phyloP scores from a whole-genome alignment of 2,888 invertebrate species.

The Odontothrips loti region DNA sequence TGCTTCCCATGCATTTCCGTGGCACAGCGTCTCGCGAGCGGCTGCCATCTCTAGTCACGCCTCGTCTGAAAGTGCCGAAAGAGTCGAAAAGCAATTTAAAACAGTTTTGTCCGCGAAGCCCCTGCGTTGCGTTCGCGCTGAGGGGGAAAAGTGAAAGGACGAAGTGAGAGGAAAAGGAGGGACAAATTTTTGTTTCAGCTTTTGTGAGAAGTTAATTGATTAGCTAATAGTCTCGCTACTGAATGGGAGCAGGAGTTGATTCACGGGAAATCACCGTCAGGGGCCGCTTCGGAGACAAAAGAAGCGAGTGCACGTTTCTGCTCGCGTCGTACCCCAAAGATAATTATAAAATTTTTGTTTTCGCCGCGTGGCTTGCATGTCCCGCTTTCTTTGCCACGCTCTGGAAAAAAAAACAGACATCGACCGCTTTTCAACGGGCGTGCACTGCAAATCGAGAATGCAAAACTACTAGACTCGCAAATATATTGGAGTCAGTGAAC shows the following conservation, averaged over 20 bases:
- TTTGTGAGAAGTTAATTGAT: conserved; percentile 14
- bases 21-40: neutral
- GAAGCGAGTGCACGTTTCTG: no score
- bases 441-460: no score
- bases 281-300: neutral
- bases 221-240: neutral
- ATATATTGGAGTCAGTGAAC: no score
- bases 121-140: no score
- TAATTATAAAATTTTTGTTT: no score
- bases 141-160: no score
- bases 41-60: neutral
- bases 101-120: neutral
- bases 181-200: conserved; percentile 11
- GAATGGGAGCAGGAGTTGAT: neutral
- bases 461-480: no score
- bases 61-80: neutral
- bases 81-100: neutral
- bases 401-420: no score
- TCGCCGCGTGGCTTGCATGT: no score
- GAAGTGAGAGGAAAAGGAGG: neutral
- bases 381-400: no score
- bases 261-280: neutral
- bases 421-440: no score
- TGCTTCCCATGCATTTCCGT: neutral
- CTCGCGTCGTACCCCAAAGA: no score